Percentiles rank a stretch among this genome's conserved stretches.
Evolutionary conservation across 2,113 vertebrate species (phyloP).

Genomic region (Gymnocephalus cernua): DNA sequence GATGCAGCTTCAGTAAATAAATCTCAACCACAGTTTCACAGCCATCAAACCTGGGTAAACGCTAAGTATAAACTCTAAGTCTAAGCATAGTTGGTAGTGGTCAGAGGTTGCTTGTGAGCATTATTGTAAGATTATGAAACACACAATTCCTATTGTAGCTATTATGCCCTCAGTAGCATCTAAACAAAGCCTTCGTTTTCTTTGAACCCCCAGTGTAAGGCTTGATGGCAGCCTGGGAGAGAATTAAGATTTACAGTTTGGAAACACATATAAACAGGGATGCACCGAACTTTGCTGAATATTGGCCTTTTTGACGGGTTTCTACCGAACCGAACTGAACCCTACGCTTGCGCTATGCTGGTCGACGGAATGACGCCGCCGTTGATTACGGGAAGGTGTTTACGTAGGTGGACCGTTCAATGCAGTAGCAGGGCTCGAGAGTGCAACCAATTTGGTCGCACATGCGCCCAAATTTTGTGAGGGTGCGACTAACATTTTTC

Average conservation of each 20-base stretch:
- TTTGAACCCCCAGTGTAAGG: background rate
- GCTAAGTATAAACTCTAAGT: background rate
- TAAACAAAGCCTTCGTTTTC: background rate
- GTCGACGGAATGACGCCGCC: no score
- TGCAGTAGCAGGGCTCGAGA: no score
- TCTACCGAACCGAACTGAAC: no score
- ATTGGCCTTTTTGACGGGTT: no score
- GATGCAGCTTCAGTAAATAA: conserved; percentile 11
- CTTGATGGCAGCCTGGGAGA: background rate
- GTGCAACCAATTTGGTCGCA: no score
- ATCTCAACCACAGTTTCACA: background rate
- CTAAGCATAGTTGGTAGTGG: background rate
- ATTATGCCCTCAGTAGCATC: background rate
- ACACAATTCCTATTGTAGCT: background rate
- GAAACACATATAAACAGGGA: no score
- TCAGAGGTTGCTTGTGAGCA: background rate
- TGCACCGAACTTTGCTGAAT: no score
- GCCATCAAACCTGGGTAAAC: background rate
- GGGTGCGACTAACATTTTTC: no score
- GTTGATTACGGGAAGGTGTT: no score
- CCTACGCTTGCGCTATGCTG: no score
- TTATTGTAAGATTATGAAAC: background rate
- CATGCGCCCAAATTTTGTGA: no score
- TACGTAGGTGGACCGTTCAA: no score
- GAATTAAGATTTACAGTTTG: background rate